Percentiles rank a stretch among this genome's conserved stretches.
These are phyloP conservation scores for Archips xylosteana DNA, from an alignment of 2,888 invertebrate species.

Conservation along the genomic window DNA sequence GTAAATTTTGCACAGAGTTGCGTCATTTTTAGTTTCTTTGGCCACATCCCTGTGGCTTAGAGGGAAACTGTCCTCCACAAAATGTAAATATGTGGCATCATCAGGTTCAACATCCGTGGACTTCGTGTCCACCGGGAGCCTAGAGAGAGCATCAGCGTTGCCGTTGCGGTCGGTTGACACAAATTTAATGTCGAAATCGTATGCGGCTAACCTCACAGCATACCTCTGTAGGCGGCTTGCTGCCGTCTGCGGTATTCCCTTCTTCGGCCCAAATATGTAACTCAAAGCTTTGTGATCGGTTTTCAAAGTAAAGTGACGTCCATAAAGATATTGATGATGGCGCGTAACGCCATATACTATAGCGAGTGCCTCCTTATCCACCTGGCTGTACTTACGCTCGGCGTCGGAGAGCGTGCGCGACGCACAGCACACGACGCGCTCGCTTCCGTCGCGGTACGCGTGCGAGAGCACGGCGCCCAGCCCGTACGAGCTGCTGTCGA, in stretches of 20 bases:
- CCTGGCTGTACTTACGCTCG: slow-evolving; percentile 16
- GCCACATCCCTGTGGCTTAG: slow-evolving; percentile 6
- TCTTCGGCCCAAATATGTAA: slow-evolving; percentile 33
- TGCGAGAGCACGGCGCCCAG: slow-evolving; percentile 48
- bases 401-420: neutral
- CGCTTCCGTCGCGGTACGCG: slow-evolving; percentile 41
- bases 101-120: neutral
- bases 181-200: slow-evolving; percentile 29
- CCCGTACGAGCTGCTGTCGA: slow-evolving; percentile 48
- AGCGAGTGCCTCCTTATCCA: slow-evolving; percentile 30
- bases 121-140: slow-evolving; percentile 11
- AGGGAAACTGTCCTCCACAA: slow-evolving; percentile 32
- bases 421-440: slow-evolving; percentile 17
- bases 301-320: slow-evolving; percentile 19
- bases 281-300: slow-evolving; percentile 28
- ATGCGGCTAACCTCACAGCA: slow-evolving; percentile 26
- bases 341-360: slow-evolving; percentile 29
- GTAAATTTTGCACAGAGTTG: neutral
- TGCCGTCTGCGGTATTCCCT: slow-evolving; percentile 24
- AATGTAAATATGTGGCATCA: slow-evolving; percentile 20
- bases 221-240: slow-evolving; percentile 21
- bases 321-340: slow-evolving; percentile 30
- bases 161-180: slow-evolving; percentile 10
- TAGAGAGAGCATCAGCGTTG: slow-evolving; percentile 26
- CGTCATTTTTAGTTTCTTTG: slow-evolving; percentile 6